These are phyloP conservation scores for Pteronura brasiliensis DNA, from an alignment of 2,113 vertebrate genomes.

Conservation along the genomic window DNA sequence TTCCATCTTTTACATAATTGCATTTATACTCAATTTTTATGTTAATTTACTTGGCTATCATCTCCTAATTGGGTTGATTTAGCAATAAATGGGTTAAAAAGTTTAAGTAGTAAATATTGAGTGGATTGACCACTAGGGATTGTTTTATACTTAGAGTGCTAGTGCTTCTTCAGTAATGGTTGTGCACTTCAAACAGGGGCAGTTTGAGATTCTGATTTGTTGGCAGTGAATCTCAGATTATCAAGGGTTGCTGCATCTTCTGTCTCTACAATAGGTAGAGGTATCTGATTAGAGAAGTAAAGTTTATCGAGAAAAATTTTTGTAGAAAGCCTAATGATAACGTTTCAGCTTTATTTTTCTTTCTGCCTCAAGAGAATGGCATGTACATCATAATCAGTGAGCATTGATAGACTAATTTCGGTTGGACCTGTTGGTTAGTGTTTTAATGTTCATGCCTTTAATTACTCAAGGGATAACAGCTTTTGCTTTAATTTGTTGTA, in stretches of 20 bases:
- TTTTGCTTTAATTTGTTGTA: not conserved
- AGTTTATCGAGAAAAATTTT: not conserved
- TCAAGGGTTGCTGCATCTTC: not conserved
- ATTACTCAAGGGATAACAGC: not conserved
- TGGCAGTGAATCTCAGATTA: not conserved
- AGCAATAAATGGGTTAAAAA: not conserved
- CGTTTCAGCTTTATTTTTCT: not conserved
- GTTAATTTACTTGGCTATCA: not conserved
- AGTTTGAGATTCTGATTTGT: not conserved
- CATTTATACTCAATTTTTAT: not conserved
- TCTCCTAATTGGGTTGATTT: slow-evolving; percentile 1
- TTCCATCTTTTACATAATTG: not conserved
- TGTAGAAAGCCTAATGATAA: not conserved
- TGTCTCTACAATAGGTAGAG: not conserved
- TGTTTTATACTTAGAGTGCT: not conserved
- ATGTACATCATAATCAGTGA: not conserved
- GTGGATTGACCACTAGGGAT: not conserved
- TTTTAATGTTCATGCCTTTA: not conserved
- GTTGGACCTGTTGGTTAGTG: not conserved
- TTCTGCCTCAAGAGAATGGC: not conserved
- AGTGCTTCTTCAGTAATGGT: not conserved
- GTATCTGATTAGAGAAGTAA: not conserved
- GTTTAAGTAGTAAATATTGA: not conserved
- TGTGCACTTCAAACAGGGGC: not conserved
- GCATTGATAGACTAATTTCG: not conserved